Evolutionary conservation across 2,797 vertebrate species (phyloP).

Genomic region (Coregonus sp.): DNA sequence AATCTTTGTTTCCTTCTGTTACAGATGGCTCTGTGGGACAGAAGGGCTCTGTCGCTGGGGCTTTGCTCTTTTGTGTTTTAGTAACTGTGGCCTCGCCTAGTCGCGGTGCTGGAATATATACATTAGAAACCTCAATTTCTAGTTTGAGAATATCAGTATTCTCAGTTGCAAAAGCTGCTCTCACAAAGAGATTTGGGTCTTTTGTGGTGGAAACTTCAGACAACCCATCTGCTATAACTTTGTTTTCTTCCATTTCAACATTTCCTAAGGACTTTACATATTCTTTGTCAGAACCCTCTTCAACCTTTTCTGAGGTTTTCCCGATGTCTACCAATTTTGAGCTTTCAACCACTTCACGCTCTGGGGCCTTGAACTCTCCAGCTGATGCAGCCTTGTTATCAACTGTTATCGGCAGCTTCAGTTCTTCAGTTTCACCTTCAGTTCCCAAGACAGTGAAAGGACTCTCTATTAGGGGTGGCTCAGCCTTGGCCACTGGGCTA

Average conservation of each 20-base stretch:
- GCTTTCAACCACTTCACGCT: slow-evolving; percentile 18
- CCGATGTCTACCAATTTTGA: not conserved
- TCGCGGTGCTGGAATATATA: slow-evolving; percentile 73
- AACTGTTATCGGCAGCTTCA: not conserved
- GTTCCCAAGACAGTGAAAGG: not conserved
- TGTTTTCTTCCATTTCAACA: slow-evolving; percentile 25
- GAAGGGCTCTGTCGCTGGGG: slow-evolving; percentile 25
- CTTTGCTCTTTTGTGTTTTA: slow-evolving; percentile 51
- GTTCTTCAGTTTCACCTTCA: not conserved
- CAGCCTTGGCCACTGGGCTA: slow-evolving; percentile 41
- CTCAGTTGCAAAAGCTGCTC: slow-evolving; percentile 48
- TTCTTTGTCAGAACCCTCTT: slow-evolving; percentile 13
- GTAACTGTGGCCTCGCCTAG: slow-evolving; percentile 67
- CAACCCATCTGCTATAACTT: slow-evolving; percentile 17
- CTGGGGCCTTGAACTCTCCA: slow-evolving; percentile 27
- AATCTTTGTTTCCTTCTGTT: slow-evolving; percentile 23
- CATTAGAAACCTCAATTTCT: slow-evolving; percentile 69
- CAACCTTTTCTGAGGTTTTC: slow-evolving; percentile 7
- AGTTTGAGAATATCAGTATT: slow-evolving; percentile 68
- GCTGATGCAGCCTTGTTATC: not conserved
- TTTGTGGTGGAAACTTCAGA: slow-evolving; percentile 32
- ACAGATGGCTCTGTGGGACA: not conserved
- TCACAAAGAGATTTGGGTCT: slow-evolving; percentile 50
- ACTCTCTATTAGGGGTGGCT: not conserved
- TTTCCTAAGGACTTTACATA: slow-evolving; percentile 13